Conservation (phyloP, 2,113 vertebrate species). For the Dasypus novemcinctus region DNA sequence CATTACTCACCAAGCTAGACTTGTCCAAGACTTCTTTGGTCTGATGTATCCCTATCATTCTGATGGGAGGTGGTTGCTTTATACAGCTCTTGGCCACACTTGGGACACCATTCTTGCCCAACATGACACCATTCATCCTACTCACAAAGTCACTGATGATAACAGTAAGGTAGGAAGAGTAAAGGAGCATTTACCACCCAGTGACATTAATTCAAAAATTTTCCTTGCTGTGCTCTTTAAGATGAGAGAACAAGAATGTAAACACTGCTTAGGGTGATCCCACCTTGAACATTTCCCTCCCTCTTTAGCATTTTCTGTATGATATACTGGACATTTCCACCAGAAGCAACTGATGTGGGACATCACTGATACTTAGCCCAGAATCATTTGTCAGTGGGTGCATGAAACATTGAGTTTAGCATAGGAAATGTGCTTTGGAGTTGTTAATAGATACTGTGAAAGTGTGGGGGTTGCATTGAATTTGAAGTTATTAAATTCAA, state of each 20-base stretch:
- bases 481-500: conserved; percentile 35
- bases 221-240: neutral
- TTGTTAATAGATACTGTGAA: conserved; percentile 12
- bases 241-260: neutral
- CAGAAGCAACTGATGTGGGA: neutral
- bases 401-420: conserved; percentile 14
- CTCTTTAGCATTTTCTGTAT: neutral
- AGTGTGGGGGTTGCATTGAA: neutral
- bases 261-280: neutral
- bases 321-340: neutral
- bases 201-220: neutral
- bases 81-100: no score
- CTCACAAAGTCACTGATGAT: neutral
- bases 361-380: neutral
- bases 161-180: neutral
- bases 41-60: no score
- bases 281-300: neutral
- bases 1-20: no score
- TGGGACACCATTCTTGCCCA: neutral
- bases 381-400: neutral
- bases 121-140: neutral
- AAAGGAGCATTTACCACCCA: neutral
- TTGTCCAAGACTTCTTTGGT: no score
- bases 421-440: neutral
- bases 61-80: no score